phyloP scores from a whole-genome alignment of 2,113 vertebrate genomes.

The Vireo altiloquus region DNA sequence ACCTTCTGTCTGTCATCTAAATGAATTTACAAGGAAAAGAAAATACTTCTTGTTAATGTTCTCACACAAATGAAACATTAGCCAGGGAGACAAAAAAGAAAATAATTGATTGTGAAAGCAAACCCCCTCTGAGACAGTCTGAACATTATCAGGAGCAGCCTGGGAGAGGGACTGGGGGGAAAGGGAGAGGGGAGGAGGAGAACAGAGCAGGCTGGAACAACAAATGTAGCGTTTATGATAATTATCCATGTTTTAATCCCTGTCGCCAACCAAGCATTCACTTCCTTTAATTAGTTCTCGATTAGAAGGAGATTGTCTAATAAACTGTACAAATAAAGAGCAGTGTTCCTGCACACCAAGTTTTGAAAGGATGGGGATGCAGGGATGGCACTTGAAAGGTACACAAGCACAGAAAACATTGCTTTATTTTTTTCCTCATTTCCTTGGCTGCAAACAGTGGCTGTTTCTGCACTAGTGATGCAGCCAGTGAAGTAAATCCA shows the following conservation, averaged over 20 bases:
- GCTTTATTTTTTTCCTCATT: background rate
- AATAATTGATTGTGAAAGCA: slow-evolving; percentile 58
- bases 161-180: slow-evolving; percentile 3
- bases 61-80: slow-evolving; percentile 55
- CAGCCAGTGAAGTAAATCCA: slow-evolving; percentile 42
- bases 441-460: slow-evolving; percentile 10
- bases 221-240: slow-evolving; percentile 60
- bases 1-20: slow-evolving; percentile 48
- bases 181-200: background rate
- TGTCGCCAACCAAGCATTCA: slow-evolving; percentile 67
- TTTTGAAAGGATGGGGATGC: background rate
- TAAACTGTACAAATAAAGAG: slow-evolving; percentile 69
- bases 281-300: slow-evolving; percentile 73
- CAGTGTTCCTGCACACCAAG: background rate
- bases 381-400: background rate
- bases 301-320: slow-evolving; percentile 73
- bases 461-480: background rate
- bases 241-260: slow-evolving; percentile 68
- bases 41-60: slow-evolving; percentile 58
- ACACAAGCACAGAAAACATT: background rate
- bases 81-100: slow-evolving; percentile 46
- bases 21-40: slow-evolving; percentile 54
- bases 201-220: background rate
- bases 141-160: slow-evolving; percentile 52
- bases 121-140: slow-evolving; percentile 30